phyloP scores from a whole-genome alignment of 2,113 vertebrate species.

The Halichoeres trimaculatus region DNA sequence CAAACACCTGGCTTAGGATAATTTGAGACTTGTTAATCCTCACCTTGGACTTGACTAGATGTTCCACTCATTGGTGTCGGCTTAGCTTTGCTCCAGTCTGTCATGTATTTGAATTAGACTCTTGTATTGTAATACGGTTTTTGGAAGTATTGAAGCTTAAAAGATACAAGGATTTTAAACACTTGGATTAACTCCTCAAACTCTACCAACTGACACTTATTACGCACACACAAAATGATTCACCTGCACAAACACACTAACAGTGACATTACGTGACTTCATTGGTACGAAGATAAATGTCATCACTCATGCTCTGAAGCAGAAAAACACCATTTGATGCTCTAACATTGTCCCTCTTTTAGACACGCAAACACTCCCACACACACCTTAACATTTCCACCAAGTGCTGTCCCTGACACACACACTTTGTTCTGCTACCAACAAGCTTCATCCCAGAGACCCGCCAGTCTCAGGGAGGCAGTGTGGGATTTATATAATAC shows the following conservation, averaged over 20 bases:
- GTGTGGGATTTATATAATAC: constrained; percentile 35
- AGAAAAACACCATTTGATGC: background rate
- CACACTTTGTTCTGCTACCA: background rate
- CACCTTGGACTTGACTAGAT: too few species aligned
- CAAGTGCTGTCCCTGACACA: constrained; percentile 1
- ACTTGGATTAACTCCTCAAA: background rate
- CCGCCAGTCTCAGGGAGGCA: constrained; percentile 23
- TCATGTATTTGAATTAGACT: too few species aligned
- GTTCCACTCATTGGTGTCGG: too few species aligned
- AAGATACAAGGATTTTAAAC: background rate
- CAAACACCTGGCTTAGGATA: background rate
- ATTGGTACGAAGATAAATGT: background rate
- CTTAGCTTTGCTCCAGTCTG: background rate
- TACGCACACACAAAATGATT: background rate
- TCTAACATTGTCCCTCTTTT: background rate
- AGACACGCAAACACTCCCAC: constrained; percentile 10
- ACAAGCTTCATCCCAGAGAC: constrained; percentile 19
- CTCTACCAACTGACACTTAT: background rate
- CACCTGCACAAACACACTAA: constrained; percentile 5
- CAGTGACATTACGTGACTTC: background rate
- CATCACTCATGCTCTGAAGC: background rate
- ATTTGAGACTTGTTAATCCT: background rate
- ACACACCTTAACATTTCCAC: background rate
- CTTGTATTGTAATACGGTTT: too few species aligned
- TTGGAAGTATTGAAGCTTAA: background rate